A percentile compares a stretch with the other conserved stretches of the same genome.
These are phyloP conservation scores for Apogon hyalosoma DNA, from an alignment of 2,797 vertebrate genomes.

Conservation along the genomic window DNA sequence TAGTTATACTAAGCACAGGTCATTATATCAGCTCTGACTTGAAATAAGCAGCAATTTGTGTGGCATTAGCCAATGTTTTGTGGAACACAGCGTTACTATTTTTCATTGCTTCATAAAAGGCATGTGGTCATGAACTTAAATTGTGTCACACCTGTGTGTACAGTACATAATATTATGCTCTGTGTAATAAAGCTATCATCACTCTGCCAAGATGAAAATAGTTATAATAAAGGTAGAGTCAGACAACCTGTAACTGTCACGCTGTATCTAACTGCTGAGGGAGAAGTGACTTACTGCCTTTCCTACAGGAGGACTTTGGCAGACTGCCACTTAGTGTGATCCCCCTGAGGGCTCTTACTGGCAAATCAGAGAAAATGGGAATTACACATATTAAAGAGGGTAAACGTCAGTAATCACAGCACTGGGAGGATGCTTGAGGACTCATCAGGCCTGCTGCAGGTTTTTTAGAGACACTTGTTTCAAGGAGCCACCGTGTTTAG, in stretches of 20 bases:
- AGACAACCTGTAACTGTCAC: constrained; percentile 77
- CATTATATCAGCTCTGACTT: constrained; percentile 51
- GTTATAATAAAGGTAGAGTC: constrained; percentile 78
- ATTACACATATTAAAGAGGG: constrained; percentile 89
- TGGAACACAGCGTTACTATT: constrained; percentile 34
- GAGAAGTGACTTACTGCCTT: constrained; percentile 77
- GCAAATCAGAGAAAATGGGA: constrained; percentile 87
- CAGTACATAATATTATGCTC: constrained; percentile 65
- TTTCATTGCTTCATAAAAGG: constrained; percentile 53
- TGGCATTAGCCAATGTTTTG: constrained; percentile 33
- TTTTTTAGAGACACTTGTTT: constrained; percentile 80
- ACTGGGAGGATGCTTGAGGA: constrained; percentile 81
- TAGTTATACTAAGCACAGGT: constrained; percentile 30
- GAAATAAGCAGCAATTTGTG: constrained; percentile 41
- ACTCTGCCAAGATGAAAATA: constrained; percentile 67
- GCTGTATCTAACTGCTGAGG: constrained; percentile 70
- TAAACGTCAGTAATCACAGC: constrained; percentile 88
- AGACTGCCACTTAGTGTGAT: constrained; percentile 82
- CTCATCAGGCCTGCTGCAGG: constrained; percentile 76
- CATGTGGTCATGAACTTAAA: constrained; percentile 47
- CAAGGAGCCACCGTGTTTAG: constrained; percentile 72
- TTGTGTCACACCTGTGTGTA: constrained; percentile 62
- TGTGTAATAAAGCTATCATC: constrained; percentile 73
- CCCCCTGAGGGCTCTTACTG: constrained; percentile 84
- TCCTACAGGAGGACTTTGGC: constrained; percentile 82